Base-by-base conservation (phyloP, 2,888 invertebrate species). In the Chloromyia formosa region DNA sequence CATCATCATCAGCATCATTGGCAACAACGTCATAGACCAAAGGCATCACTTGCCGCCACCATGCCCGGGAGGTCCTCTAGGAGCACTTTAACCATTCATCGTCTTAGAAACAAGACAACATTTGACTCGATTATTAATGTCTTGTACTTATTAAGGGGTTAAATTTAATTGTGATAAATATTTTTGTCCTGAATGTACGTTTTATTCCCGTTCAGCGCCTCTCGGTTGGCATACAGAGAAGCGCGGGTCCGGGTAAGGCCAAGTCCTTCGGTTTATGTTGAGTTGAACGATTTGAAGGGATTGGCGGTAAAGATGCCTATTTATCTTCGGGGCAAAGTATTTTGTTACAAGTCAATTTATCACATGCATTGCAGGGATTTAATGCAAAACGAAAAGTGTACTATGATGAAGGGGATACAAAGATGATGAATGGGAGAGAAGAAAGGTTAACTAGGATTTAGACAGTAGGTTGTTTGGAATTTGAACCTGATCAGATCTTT, bases 151-250 rank as follows among this genome's bases (percentile, higher is more conserved):
- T 76, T 75, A 75, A 75, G 75, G 76, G 76, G 75, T 76, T 75
- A 76, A 76, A 75, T 76, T 75, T 76, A 76, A 76, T 76, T 76
- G 76, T 76, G 76, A 76, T 76, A 76, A 76, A 76, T 76, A 73
- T 66, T 61, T 73, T 42, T 60, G 72, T 72, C 60, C 23, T 49
- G 49, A 53, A 53, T 68, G 14, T 68, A 60, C 20, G 61, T 27
- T 27, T 10, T 20, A n/a, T 10, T 23, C 23, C n/a, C 27, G 23
- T 22, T 35, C 42, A 22, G 16, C 45, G 10, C n/a, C 23, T 23
- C 10, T 5, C 23, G 27, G 60, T 23, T 60, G 60, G 58, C 16
- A 35, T 58, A 20, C 18, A 12, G 14, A 49, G 12, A 12, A 49
- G 49, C 12, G 49, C 12, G 10, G 12, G 49, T 49, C 3, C 49